Evolutionary conservation across 1,140 invertebrate genomes (phyloP).

Genomic region (Schlechtendalia chinensis): DNA sequence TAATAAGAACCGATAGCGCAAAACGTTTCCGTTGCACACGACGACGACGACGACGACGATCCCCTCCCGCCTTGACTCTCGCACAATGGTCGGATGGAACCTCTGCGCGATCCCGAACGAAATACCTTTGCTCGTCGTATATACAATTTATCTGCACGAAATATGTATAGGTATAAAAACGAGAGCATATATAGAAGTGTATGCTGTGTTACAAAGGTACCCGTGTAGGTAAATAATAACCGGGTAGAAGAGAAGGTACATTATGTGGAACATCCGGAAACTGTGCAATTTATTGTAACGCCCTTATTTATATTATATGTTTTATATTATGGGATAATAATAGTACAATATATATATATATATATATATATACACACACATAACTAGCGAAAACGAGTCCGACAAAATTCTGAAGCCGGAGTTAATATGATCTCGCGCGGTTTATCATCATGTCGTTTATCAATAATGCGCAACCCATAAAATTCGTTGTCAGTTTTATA

Average conservation of each 20-base stretch:
- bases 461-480: neutral
- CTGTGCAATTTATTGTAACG: neutral
- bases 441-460: neutral
- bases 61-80: neutral
- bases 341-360: too few species aligned
- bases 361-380: too few species aligned
- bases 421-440: neutral
- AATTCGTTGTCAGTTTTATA: neutral
- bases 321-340: too few species aligned
- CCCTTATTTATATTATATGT: neutral
- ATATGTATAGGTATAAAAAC: neutral
- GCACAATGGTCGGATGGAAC: neutral
- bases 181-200: too few species aligned
- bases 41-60: neutral
- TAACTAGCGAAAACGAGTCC: neutral
- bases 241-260: neutral
- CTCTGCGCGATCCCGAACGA: neutral
- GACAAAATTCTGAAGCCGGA: neutral
- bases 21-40: neutral
- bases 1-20: constrained; percentile 17
- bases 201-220: too few species aligned
- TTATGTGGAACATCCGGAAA: neutral
- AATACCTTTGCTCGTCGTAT: constrained; percentile 7
- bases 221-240: constrained; percentile 14
- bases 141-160: neutral